Base-by-base conservation (phyloP, 2,888 invertebrate genomes). In the Epicampocera succincta region DNA sequence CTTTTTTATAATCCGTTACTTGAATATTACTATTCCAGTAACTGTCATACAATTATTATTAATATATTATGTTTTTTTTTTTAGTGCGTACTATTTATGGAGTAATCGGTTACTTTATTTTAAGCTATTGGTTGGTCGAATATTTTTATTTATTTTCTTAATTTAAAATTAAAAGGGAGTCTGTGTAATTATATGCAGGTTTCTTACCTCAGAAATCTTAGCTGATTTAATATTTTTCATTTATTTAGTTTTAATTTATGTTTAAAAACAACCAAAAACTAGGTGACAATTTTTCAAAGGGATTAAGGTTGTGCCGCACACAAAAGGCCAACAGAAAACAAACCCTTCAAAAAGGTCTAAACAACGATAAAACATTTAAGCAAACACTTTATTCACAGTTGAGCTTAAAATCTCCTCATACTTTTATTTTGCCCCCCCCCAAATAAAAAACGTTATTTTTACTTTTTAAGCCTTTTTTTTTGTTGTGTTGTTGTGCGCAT, bases 241-340 rank as follows among this genome's bases (percentile, higher is more conserved):
- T 42, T n/a, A 33, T 17, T 38, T 5, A 3, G 2, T 38, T 19
- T 17, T 38, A 13, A 3, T 11, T 38, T 40, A 19, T 17, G 5
- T 40, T 38, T 40, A 1, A 58, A 38, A 40, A 19, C 66, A 50
- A 42, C 58, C 17, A 46, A 33, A 15, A 52, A 19, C 13, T 58
- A 73, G 78, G 81, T 78, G 81, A 81, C 81, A 81, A 81, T 69
- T 78, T 81, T 78, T 69, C 58, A 69, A 78, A 77, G 63, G 81
- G 81, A 81, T 81, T 81, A 81, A 44, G 65, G 69, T 65, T 68
- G 25, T 58, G 33, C 2, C 5, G 25, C 52, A 73, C 46, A 68
- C 33, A 71, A 75, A 63, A 69, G 54, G 58, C 58, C 65, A 58
- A 40, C 33, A 21, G 4, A 17, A 15, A 29, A 33, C 33, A 3